Percentiles rank a stretch among this genome's conserved stretches.
phyloP scores from a whole-genome alignment of 2,113 vertebrate genomes.

The Heteronetta atricapilla region DNA sequence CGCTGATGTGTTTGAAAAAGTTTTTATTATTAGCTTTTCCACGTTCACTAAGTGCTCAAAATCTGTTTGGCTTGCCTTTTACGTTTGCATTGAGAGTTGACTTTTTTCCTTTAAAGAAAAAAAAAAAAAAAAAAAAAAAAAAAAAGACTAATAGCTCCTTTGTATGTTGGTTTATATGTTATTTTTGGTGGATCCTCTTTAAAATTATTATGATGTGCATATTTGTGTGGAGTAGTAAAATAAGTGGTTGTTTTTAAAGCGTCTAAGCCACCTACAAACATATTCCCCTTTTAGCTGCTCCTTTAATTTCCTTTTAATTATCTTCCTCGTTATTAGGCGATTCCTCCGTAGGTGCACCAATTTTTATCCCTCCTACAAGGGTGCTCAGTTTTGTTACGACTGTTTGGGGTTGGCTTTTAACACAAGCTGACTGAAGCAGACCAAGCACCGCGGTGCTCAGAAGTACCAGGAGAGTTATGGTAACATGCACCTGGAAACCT shows the following conservation, averaged over 20 bases:
- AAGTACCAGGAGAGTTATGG: neutral
- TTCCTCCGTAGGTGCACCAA: neutral
- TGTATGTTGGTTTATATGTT: neutral
- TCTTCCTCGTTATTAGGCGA: slow-evolving; percentile 5
- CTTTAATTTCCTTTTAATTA: slow-evolving; percentile 62
- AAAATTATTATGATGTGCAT: neutral
- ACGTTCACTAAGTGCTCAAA: neutral
- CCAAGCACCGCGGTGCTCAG: neutral
- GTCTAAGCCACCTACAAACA: neutral
- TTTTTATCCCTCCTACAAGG: neutral
- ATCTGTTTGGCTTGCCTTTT: neutral
- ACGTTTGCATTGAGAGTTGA: neutral
- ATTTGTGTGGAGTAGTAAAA: slow-evolving; percentile 24
- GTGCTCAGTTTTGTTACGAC: neutral
- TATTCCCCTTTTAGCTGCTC: slow-evolving; percentile 3
- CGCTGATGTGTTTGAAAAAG: slow-evolving; percentile 14
- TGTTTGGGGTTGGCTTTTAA: neutral
- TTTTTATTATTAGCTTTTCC: neutral
- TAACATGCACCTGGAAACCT: neutral
- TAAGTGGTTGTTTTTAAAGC: slow-evolving; percentile 16
- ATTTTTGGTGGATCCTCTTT: neutral
- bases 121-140: neutral
- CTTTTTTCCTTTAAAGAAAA: neutral
- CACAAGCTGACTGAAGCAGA: neutral
- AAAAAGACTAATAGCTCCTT: neutral